Evolutionary conservation across 2,797 vertebrate species (phyloP).

Genomic region (Sebastolobus alascanus): DNA sequence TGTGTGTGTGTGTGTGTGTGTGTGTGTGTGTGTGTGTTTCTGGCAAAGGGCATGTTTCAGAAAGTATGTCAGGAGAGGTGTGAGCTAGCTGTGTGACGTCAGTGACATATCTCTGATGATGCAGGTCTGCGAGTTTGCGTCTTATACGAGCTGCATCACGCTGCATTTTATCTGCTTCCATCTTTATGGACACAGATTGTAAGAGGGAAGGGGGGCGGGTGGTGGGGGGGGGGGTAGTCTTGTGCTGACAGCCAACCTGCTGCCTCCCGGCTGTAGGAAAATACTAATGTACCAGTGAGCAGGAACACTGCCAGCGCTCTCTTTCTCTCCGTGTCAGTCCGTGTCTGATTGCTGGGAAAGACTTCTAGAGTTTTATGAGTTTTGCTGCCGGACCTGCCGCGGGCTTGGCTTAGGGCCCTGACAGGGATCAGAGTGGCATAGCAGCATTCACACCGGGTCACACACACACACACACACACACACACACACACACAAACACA

Average conservation of each 20-base stretch:
- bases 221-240: conserved; percentile 5
- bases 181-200: conserved; percentile 40
- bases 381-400: conserved; percentile 78
- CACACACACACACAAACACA: conserved; percentile 15
- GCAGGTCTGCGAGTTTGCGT: conserved; percentile 30
- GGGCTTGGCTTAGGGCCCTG: conserved; percentile 77
- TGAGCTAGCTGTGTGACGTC: conserved; percentile 26
- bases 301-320: conserved; percentile 54
- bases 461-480: neutral
- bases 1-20: conserved; percentile 31
- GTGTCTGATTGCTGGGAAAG: conserved; percentile 57
- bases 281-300: conserved; percentile 59
- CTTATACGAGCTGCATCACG: conserved; percentile 27
- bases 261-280: conserved; percentile 59
- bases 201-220: conserved; percentile 5
- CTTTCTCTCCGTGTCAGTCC: conserved; percentile 57
- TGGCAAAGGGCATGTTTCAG: conserved; percentile 29
- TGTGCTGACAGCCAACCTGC: conserved; percentile 68
- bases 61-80: conserved; percentile 44
- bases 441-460: conserved; percentile 24
- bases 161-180: conserved; percentile 26
- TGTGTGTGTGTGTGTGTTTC: conserved; percentile 26
- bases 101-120: conserved; percentile 22
- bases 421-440: conserved; percentile 69
- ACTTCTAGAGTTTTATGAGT: conserved; percentile 66